Evolutionary conservation across 2,888 invertebrate species (phyloP).

Genomic region (Drosophila stalkeri): DNA sequence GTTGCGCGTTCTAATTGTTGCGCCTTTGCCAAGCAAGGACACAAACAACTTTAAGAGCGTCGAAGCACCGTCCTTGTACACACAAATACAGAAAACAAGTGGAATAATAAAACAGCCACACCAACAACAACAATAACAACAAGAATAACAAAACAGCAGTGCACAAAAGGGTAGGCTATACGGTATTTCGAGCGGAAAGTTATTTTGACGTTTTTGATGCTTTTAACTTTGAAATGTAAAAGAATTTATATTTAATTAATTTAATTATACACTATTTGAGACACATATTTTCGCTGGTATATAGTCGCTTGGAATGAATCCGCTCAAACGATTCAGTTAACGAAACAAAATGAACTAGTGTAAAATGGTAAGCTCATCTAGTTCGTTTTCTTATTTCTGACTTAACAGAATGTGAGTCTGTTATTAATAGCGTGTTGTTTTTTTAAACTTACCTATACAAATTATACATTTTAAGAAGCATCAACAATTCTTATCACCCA

Average conservation of each 20-base stretch:
- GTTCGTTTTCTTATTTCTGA: background rate
- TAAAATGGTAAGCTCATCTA: constrained; percentile 6
- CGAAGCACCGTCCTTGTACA: constrained; percentile 55
- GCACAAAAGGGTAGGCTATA: constrained; percentile 1
- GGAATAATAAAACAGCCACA: constrained; percentile 18
- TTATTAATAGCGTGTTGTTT: background rate
- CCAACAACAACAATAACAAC: constrained; percentile 19
- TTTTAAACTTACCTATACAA: background rate
- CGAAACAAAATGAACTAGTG: constrained; percentile 12
- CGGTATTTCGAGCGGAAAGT: constrained; percentile 3
- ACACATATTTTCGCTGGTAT: constrained; percentile 48
- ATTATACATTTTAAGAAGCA: no score
- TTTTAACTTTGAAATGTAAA: constrained; percentile 34
- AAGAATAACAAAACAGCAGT: constrained; percentile 13
- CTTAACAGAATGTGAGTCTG: background rate
- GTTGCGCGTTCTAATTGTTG: constrained; percentile 75
- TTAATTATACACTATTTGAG: constrained; percentile 55
- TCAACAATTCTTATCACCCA: background rate
- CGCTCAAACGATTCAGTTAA: constrained; percentile 15
- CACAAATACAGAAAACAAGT: constrained; percentile 37
- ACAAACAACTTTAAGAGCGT: constrained; percentile 44
- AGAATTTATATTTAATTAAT: constrained; percentile 48
- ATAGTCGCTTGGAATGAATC: constrained; percentile 16
- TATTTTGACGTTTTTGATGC: constrained; percentile 13
- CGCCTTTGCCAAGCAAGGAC: constrained; percentile 64